phyloP scores from a whole-genome alignment of 2,888 invertebrate species.

The Scaptomyza polygonia region DNA sequence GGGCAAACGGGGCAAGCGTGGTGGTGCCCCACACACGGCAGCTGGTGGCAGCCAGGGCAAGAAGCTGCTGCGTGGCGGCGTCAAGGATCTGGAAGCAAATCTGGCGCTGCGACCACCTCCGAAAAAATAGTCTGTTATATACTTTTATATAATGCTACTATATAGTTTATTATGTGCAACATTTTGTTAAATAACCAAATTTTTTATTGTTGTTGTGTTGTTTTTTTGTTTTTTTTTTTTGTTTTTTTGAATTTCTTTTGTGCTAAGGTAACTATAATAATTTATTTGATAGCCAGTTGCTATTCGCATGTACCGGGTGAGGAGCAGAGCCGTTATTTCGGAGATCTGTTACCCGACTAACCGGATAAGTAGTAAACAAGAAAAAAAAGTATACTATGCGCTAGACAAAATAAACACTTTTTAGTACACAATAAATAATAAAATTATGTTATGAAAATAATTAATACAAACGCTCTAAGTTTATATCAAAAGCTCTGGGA shows the following conservation, averaged over 20 bases:
- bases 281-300: constrained; percentile 62
- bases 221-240: constrained; percentile 41
- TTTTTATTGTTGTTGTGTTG: constrained; percentile 22
- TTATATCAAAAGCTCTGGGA: constrained; percentile 1
- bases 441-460: constrained; percentile 9
- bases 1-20: constrained; percentile 80
- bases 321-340: constrained; percentile 13
- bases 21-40: constrained; percentile 54
- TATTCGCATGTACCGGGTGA: constrained; percentile 1
- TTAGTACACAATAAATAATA: constrained; percentile 23
- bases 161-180: constrained; percentile 48
- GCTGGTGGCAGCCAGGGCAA: constrained; percentile 44
- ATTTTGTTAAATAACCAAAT: constrained; percentile 36
- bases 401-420: constrained; percentile 34
- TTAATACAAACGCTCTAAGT: constrained; percentile 2
- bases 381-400: constrained; percentile 13
- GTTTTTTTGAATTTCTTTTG: constrained; percentile 46
- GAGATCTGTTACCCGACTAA: constrained; percentile 7
- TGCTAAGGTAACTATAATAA: constrained; percentile 59
- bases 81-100: constrained; percentile 81
- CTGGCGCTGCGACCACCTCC: constrained; percentile 83
- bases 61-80: constrained; percentile 38
- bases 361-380: constrained; percentile 18
- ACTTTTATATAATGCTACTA: background rate
- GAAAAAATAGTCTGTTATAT: constrained; percentile 58